phyloP scores from a whole-genome alignment of 2,888 invertebrate species.

The Desoria tigrina region DNA sequence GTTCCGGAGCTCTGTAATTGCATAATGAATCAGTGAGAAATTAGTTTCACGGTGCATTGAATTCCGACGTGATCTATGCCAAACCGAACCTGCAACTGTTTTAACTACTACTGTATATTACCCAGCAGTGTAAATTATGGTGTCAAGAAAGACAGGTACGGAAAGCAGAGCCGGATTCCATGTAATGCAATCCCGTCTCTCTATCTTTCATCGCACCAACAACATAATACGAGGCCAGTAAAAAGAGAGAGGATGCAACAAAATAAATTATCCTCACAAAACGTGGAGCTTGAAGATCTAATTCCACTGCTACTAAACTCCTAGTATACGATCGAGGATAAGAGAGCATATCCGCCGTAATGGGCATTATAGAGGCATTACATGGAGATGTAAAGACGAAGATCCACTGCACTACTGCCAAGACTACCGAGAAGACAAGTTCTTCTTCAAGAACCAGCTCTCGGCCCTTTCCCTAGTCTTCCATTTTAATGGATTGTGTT shows the following conservation, averaged over 20 bases:
- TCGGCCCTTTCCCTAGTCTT: not conserved
- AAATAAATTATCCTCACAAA: slow-evolving; percentile 7
- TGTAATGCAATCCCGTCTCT: no score
- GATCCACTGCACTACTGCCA: not conserved
- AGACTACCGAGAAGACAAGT: not conserved
- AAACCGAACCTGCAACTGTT: not conserved
- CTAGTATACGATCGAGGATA: no score
- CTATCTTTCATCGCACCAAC: no score
- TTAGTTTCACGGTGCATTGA: slow-evolving; percentile 14
- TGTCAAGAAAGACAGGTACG: slow-evolving; percentile 44
- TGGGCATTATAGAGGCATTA: no score
- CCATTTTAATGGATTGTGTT: slow-evolving; percentile 12
- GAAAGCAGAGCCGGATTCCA: slow-evolving; percentile 28
- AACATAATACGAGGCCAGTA: no score
- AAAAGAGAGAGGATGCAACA: not conserved
- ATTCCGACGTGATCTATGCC: not conserved
- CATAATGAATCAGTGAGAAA: not conserved
- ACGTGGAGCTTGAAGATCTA: not conserved
- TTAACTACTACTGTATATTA: no score
- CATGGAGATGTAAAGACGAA: no score
- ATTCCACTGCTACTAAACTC: not conserved
- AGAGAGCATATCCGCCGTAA: no score
- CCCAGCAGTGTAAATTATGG: slow-evolving; percentile 34
- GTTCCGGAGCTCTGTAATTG: no score
- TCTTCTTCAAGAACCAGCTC: not conserved